Percentiles rank a stretch among this genome's conserved stretches.
Evolutionary conservation across 2,797 vertebrate genomes (phyloP).

Genomic region (Myiotriccus ornatus): DNA sequence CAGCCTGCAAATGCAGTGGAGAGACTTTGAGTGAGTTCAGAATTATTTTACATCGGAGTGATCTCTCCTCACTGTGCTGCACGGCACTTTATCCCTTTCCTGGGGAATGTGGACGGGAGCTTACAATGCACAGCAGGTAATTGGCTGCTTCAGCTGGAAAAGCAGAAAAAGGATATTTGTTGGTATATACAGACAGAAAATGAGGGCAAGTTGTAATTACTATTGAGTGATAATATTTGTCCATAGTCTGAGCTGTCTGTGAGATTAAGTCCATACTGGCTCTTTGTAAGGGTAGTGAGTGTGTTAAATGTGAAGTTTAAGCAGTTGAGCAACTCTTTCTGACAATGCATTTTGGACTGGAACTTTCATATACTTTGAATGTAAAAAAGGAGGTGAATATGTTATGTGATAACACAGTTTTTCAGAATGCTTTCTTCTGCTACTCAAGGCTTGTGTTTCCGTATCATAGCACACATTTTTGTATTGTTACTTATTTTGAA

Average conservation of each 20-base stretch:
- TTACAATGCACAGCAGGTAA: slow-evolving; percentile 39
- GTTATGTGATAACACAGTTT: not conserved
- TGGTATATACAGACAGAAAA: not conserved
- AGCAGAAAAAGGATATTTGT: not conserved
- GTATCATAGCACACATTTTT: not conserved
- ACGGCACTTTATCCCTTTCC: not conserved
- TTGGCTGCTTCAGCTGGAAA: not conserved
- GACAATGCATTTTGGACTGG: not conserved
- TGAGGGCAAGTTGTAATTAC: not conserved
- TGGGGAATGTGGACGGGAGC: not conserved
- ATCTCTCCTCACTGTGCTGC: not conserved
- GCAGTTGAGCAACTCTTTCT: not conserved
- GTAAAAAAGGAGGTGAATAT: not conserved
- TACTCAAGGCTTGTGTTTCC: not conserved
- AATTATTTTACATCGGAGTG: not conserved
- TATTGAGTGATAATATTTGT: not conserved
- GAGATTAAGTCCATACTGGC: not conserved
- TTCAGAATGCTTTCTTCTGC: not conserved
- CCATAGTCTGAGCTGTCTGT: not conserved
- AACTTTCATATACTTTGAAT: not conserved
- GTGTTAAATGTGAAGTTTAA: not conserved
- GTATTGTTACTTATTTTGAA: not conserved
- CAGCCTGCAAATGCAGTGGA: not conserved
- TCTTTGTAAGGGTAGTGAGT: not conserved
- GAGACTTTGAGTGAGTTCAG: slow-evolving; percentile 19